phyloP scores from a whole-genome alignment of 1,140 invertebrate species.

The Melanaphis sacchari region DNA sequence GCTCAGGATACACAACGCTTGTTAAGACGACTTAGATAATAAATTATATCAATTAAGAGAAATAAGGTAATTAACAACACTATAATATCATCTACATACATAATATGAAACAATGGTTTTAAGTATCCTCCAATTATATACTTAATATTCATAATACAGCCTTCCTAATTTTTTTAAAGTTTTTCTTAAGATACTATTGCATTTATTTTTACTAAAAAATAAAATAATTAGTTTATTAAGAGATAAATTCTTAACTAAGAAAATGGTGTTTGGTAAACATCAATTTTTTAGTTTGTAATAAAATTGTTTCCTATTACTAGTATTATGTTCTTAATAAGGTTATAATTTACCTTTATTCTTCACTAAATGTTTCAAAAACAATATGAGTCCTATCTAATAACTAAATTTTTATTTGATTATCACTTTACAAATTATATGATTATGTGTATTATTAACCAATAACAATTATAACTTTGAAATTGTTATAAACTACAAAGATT shows the following conservation, averaged over 20 bases:
- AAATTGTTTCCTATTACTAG: neutral
- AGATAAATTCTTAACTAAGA: neutral
- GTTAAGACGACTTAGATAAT: constrained; percentile 51
- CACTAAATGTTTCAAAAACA: neutral
- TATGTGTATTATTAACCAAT: neutral
- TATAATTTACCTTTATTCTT: neutral
- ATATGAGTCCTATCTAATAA: neutral
- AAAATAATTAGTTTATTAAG: neutral
- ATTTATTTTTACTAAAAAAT: neutral
- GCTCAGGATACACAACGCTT: constrained; percentile 41
- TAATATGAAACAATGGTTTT: constrained; percentile 8
- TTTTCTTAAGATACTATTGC: neutral
- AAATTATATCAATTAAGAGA: constrained; percentile 32
- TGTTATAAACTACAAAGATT: no score
- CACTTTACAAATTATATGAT: neutral
- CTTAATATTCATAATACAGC: neutral
- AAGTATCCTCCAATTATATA: neutral
- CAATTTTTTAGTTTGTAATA: neutral
- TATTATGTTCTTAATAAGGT: neutral
- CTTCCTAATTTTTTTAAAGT: neutral
- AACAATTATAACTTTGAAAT: neutral
- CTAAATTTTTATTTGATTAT: neutral
- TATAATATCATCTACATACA: constrained; percentile 34
- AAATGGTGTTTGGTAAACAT: neutral
- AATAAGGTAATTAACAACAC: constrained; percentile 53